phyloP scores from a whole-genome alignment of 2,113 vertebrate genomes.

The Indri indri region DNA sequence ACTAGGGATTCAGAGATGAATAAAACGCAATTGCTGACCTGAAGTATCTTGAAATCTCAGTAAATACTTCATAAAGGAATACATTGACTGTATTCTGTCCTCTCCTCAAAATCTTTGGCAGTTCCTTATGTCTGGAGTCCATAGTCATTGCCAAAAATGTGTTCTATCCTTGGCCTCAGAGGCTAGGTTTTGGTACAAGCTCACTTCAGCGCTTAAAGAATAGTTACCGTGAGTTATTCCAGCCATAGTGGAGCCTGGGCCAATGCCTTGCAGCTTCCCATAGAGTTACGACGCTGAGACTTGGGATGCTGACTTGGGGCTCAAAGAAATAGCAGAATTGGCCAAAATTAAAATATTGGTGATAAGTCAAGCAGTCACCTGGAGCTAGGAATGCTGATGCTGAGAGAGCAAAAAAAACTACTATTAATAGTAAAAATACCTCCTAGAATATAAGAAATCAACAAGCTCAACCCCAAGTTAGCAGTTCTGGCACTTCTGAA shows the following conservation, averaged over 20 bases:
- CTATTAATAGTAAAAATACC: slow-evolving; percentile 34
- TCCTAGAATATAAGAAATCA: slow-evolving; percentile 22
- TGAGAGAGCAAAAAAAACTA: slow-evolving; percentile 20
- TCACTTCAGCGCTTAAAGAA: slow-evolving; percentile 23
- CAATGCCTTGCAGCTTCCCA: background rate
- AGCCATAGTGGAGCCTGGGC: background rate
- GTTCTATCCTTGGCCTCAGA: background rate
- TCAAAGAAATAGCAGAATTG: slow-evolving; percentile 63
- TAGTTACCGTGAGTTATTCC: slow-evolving; percentile 40
- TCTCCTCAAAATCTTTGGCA: background rate
- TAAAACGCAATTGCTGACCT: background rate
- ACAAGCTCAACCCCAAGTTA: background rate
- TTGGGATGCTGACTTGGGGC: slow-evolving; percentile 45
- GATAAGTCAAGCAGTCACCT: slow-evolving; percentile 62
- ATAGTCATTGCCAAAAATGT: background rate
- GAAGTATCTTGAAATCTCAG: slow-evolving; percentile 11
- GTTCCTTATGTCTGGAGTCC: background rate
- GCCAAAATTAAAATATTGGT: slow-evolving; percentile 68
- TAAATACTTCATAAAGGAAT: slow-evolving; percentile 23
- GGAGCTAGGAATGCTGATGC: slow-evolving; percentile 30
- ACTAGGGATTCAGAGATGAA: background rate
- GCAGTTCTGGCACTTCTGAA: background rate
- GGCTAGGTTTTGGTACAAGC: background rate
- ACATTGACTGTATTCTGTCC: background rate
- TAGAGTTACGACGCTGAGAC: slow-evolving; percentile 23